These are phyloP conservation scores for Pseudotriccus pelzelni DNA, from an alignment of 2,797 vertebrate genomes.

Conservation along the genomic window DNA sequence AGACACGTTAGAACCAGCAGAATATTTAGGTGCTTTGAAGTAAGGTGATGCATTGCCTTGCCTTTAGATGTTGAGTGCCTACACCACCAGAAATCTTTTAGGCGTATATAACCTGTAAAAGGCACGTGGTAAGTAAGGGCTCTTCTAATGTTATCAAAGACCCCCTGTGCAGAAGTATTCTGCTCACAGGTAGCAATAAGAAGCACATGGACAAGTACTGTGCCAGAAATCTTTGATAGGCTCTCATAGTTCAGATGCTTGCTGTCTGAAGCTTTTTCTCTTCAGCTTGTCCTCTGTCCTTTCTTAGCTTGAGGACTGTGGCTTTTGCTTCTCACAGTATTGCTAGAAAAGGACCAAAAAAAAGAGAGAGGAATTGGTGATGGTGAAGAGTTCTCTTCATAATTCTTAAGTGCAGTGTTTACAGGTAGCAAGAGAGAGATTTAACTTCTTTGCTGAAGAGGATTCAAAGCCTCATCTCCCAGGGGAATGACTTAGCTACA, in stretches of 20 bases:
- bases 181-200: neutral
- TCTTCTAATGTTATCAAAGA: neutral
- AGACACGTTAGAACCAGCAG: neutral
- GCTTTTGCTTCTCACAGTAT: neutral
- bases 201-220: neutral
- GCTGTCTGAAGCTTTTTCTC: neutral
- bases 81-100: neutral
- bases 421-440: neutral
- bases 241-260: rapidly evolving
- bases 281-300: neutral
- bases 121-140: neutral
- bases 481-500: neutral
- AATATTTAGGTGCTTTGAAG: neutral
- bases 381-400: neutral
- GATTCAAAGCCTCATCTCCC: neutral
- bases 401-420: neutral
- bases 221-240: neutral
- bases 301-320: neutral
- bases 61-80: neutral
- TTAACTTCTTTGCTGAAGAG: neutral
- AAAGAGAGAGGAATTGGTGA: neutral
- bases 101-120: rapidly evolving
- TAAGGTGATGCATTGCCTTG: neutral
- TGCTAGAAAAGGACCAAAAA: neutral
- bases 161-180: neutral